Base-by-base conservation (phyloP, 2,113 vertebrate species). In the Lepus americanus region DNA sequence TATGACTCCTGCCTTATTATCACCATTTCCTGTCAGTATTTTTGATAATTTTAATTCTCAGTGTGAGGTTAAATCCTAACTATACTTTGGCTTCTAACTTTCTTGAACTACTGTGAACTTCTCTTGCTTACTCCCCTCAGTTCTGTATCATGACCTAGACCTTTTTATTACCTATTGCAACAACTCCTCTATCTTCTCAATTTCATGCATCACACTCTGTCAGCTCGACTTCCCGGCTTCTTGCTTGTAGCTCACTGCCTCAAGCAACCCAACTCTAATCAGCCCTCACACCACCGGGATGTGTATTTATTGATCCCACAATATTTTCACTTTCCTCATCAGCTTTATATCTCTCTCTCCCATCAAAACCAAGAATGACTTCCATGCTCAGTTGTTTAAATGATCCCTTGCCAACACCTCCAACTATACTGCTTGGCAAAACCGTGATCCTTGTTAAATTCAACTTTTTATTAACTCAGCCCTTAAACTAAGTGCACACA, bases 181-280 rank as follows among this genome's bases (percentile, higher is more conserved):
- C 17, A 44, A 5, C 80, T 89, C 64, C 61, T 70, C n/a, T 64
- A 14, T 59, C 70, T 87, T 87, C 73, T 90, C 93, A 73, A 63
- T 92, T 82, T 93, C 92, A 95, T 3, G 9, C 89, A 55, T 94
- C 87, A 78, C 33, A 87, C 59, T 87, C 88, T 76, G 81, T 76
- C n/a, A 53, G 39, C 49, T 63, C 0, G 1, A 78, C 36, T 69
- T 64, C 82, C 55, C 81, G 70, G 80, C 39, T 77, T 77, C 36
- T 77, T 7, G 6, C 5, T 55, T 67, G 2, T 2, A 55, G 6
- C 6, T 82, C 77, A 36, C 49, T 36, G 20, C 63, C 36, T 92
- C 36, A 3, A 29, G 55, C 36, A 63, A 59, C 27, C 31, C 20
- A 4, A 3, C 14, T 61, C 23, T 31, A 4, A 64, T 10, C 44